Base-by-base conservation (phyloP, 2,797 vertebrate species). In the Pantherophis alleghaniensis region DNA sequence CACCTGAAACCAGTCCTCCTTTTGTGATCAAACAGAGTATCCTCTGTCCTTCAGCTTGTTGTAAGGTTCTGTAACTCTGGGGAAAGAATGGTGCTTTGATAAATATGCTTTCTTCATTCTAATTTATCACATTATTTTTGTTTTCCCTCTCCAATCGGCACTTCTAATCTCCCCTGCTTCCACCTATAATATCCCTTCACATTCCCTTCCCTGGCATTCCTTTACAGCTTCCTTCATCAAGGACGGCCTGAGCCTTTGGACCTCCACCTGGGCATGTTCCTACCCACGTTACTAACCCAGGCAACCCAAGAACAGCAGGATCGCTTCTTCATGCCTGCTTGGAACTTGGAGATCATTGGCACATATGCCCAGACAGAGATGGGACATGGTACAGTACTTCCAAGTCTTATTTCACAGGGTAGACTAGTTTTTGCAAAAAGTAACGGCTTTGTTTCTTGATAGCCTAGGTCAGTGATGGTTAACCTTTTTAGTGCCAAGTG, bases 291-390 rank as follows among this genome's bases (percentile, higher is more conserved):
- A 94, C 98, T 99, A 97, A 99, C 98, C 97, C 99, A 99, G 98
- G 98, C 99, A 95, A 99, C 99, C 87, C 97, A 98, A 91, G 98
- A 99, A 95, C 99, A 99, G 97, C 99, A 99, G 97, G 98, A 99
- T 93, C 98, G 97, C 92, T 99, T 99, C 99, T 99, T 99, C 99
- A 99, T 99, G 97, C 98, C 98, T 7, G 98, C 99, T 96, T 99
- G 99, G 99, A 99, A 99, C 97, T 98, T 99, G 98, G 97, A 99
- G 98, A 99, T 99, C 98, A 98, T 99, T 98, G 99, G 99, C 98
- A 99, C 99, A 97, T 99, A 99, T 93, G 99, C 99, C 37, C 99
- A 99, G 98, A 99, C 99, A 94, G 99, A 99, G 97, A 99, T 99
- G 97, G 99, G 99, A 97, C 99, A 99, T 98, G 99, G 99, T 99